Percentiles rank a stretch among this genome's conserved stretches.
Conservation (phyloP, 2,888 invertebrate genomes). For the Ferdinandea cuprea region DNA sequence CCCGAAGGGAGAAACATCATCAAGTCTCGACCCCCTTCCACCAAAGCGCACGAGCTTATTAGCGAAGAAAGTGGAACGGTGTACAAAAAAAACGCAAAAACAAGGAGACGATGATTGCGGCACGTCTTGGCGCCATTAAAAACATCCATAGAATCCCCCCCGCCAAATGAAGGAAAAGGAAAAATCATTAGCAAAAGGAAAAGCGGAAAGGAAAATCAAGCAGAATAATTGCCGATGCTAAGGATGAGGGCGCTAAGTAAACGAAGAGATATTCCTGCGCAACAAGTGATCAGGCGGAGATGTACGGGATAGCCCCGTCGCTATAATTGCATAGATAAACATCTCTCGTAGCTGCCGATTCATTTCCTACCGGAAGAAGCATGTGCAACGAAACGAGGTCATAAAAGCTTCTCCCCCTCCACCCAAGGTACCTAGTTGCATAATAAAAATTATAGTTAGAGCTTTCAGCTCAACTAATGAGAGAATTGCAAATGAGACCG, state of each 20-base stretch:
- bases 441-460: conserved; percentile 39
- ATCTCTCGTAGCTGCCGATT: neutral
- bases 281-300: conserved; percentile 67
- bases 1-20: conserved; percentile 57
- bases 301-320: too few relatives aligned
- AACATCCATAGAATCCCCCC: conserved; percentile 30
- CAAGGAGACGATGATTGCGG: conserved; percentile 55
- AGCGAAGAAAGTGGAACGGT: conserved; percentile 56
- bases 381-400: conserved; percentile 45
- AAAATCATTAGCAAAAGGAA: conserved; percentile 66
- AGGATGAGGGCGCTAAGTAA: neutral
- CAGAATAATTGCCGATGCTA: conserved; percentile 64
- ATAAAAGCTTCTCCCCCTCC: conserved; percentile 36
- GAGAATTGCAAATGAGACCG: conserved; percentile 61
- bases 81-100: conserved; percentile 65
- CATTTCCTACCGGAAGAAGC: neutral
- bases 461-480: conserved; percentile 66
- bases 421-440: conserved; percentile 15
- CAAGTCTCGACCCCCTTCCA: conserved; percentile 41
- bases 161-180: conserved; percentile 42
- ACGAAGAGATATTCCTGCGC: conserved; percentile 17
- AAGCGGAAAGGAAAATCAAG: conserved; percentile 58
- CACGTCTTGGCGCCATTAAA: conserved; percentile 69
- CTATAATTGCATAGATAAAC: conserved; percentile 31
- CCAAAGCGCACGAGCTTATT: conserved; percentile 59